Base-by-base conservation (phyloP, 1,140 invertebrate species). In the Ephestia elutella region DNA sequence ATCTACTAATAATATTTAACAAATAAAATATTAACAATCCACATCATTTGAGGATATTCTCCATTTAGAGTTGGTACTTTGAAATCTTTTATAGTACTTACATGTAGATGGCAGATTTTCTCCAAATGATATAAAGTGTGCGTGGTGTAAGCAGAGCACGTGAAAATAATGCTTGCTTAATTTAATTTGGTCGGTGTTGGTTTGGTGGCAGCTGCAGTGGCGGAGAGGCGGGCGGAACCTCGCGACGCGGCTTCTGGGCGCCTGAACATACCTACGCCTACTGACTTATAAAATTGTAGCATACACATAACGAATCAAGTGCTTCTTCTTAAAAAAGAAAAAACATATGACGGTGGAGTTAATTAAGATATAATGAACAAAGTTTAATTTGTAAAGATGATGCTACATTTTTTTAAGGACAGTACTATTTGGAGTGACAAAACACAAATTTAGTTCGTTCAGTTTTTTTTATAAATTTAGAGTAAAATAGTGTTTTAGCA, bases 231-330 rank as follows among this genome's bases (percentile, higher is more conserved):
- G 56, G 60, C 38, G 21, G 50, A 25, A 20, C 50, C 21, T 25
- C 20, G 59, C 62, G 57, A 66, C 63, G 57, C 65, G 70, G 80
- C 80, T 80, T 83, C 74, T 80, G 82, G 82, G 80, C 71, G 73
- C 75, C 78, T 73, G 75, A 76, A 75, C 73, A 68, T 83, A 80
- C 73, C 67, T 80, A 60, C n/a, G n/a, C 56, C 44, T 71, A 65
- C 59, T 56, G 55, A 54, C 38, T 32, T 32, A 54, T 11, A 62
- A 65, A 66, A 11, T 44, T 59, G 57, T 57, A 55, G 59, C 61
- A 61, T 38, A n/a, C 25, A 28, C 8, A 5, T 5, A 28, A 28
- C 25, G 25, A 3, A 28, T 28, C n/a, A n/a, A n/a, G n/a, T n/a
- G n/a, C 8, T 28, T 28, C 25, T 28, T 28, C 25, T 8, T 8